Base-by-base conservation (phyloP, 2,113 vertebrate species). In the Orycteropus afer region DNA sequence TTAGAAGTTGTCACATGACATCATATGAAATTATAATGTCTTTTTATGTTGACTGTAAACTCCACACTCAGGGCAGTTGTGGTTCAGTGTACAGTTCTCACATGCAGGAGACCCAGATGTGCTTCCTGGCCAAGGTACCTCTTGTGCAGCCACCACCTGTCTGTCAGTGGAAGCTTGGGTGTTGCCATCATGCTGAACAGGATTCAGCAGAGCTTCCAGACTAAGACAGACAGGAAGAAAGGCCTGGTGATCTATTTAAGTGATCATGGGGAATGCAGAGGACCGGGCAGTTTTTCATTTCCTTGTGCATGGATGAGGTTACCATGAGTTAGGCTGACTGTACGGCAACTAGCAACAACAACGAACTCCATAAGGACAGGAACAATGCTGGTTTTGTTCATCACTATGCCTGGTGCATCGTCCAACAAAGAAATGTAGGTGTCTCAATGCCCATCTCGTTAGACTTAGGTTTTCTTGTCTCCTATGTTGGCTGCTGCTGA, bases 401-500 rank as follows among this genome's bases (percentile, higher is more conserved):
- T 17, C 13, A 27, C 20, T 59, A 7, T 22, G 14, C 5, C 55
- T 5, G 14, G 23, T 42, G 61, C 49, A 32, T 3, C 11, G 25
- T 3, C 22, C 25, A 49, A 20, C 18, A 49, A 53, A 53, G 47
- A 47, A 65, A 59, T 69, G 9, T 4, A 47, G 69, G 55, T 37
- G 34, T 67, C n/a, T 10, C 65, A 15, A 40, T 22, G 59, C 59
- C 18, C 49, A 40, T 71, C 73, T 73, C 15, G 22, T 45, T 22
- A 59, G 57, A 81, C 55, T 37, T 15, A 2, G 37, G 12, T 61
- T 49, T 89, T 69, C n/a, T 55, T 61, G 10, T 34, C 69, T 82
- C 51, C 32, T 86, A 14, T 79, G 77, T 92, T 81, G 78, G 61
- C n/a, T 90, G 29, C 59, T 93, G 74, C 81, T n/a, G n/a, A 88